These are phyloP conservation scores for Lepidonotus clava DNA, from an alignment of 2,888 invertebrate genomes.

Conservation along the genomic window DNA sequence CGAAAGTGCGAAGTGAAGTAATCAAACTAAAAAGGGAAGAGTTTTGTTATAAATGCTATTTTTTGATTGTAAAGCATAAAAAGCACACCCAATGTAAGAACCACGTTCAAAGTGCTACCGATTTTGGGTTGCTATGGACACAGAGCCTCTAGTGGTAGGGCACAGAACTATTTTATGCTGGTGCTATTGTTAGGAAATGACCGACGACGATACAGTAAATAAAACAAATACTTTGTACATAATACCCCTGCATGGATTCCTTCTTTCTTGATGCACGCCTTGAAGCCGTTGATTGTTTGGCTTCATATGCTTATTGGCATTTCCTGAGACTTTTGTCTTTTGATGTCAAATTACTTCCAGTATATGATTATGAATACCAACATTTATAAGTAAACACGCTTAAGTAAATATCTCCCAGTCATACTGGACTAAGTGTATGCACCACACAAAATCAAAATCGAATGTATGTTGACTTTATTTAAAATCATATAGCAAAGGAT, in stretches of 20 bases:
- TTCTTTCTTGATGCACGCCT: too few species aligned
- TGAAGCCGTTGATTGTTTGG: too few species aligned
- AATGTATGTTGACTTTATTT: too few species aligned
- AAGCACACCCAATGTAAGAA: background rate
- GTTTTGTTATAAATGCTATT: constrained; percentile 26
- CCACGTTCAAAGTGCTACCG: background rate
- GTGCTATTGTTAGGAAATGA: constrained; percentile 45
- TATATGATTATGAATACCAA: too few species aligned
- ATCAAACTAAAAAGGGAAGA: background rate
- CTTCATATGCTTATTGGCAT: too few species aligned
- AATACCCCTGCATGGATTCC: constrained; percentile 21
- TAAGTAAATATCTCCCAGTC: too few species aligned
- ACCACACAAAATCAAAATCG: too few species aligned
- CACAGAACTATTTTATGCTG: constrained; percentile 43
- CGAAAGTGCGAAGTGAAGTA: background rate
- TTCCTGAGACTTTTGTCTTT: too few species aligned
- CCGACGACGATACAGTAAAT: constrained; percentile 41
- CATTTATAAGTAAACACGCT: too few species aligned
- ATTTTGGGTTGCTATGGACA: background rate
- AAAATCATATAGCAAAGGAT: too few species aligned
- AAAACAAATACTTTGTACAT: constrained; percentile 41
- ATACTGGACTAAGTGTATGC: too few species aligned
- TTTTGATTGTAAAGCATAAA: constrained; percentile 1
- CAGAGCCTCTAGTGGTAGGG: constrained; percentile 36
- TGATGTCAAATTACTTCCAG: too few species aligned